Conservation (phyloP, 2,797 vertebrate species). For the Acanthurus tractus region DNA sequence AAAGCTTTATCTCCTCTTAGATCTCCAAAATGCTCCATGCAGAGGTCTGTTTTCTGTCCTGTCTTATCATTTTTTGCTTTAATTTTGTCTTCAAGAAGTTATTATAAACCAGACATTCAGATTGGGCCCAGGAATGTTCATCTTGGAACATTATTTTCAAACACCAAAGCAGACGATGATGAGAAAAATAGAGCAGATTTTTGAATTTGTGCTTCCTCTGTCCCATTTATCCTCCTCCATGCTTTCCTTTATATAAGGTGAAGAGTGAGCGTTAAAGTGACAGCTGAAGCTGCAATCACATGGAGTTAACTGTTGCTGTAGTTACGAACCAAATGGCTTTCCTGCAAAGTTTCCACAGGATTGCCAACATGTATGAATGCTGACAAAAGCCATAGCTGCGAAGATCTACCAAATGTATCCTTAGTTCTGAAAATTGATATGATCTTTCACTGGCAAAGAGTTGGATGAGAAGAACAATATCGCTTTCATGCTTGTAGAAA, state of each 20-base stretch:
- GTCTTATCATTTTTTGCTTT: constrained; percentile 15
- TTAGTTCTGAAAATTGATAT: constrained; percentile 3
- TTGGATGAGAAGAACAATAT: neutral
- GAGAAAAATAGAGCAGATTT: constrained; percentile 11
- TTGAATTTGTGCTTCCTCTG: neutral
- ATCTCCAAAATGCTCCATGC: constrained; percentile 36
- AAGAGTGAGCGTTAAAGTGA: constrained; percentile 34
- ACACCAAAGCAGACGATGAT: neutral
- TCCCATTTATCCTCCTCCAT: constrained; percentile 17
- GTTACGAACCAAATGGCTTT: constrained; percentile 14
- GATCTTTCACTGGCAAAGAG: neutral
- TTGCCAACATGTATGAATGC: neutral
- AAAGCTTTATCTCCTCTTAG: constrained; percentile 44
- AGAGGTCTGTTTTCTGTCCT: constrained; percentile 19
- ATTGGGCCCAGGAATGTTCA: constrained; percentile 6
- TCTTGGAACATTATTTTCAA: neutral
- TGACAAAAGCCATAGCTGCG: neutral
- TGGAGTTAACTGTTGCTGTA: neutral
- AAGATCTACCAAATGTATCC: neutral
- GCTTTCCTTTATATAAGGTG: constrained; percentile 28
- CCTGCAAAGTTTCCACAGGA: constrained; percentile 18
- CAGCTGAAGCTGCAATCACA: constrained; percentile 14
- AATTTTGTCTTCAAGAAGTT: neutral
- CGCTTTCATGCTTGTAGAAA: neutral
- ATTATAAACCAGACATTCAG: constrained; percentile 31